These are phyloP conservation scores for Eupithecia exiguata DNA, from an alignment of 2,888 invertebrate species.

Conservation along the genomic window DNA sequence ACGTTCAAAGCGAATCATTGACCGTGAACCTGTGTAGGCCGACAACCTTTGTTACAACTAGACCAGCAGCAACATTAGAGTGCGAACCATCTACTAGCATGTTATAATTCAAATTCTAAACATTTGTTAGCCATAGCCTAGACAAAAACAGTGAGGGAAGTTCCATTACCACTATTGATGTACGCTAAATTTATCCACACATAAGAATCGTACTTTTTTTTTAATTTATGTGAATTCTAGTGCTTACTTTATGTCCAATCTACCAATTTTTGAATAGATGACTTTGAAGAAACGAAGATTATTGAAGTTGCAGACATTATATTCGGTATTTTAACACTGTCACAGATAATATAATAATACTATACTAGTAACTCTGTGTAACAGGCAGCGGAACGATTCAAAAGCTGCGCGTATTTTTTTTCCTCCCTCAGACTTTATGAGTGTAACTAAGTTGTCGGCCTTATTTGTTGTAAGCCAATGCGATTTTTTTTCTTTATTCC, in stretches of 20 bases:
- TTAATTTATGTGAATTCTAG: neutral
- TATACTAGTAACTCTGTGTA: too few species aligned
- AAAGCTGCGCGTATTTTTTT: neutral
- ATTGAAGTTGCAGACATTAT: neutral
- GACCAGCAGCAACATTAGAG: neutral
- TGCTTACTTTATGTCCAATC: neutral
- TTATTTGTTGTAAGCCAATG: slow-evolving; percentile 3
- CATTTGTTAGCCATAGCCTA: neutral
- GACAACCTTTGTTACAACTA: neutral
- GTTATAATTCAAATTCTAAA: neutral
- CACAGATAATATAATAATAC: too few species aligned
- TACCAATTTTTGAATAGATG: neutral
- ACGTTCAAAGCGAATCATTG: slow-evolving; percentile 6
- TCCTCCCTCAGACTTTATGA: neutral
- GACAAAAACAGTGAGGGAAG: neutral
- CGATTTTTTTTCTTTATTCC: neutral
- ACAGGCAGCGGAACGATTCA: neutral
- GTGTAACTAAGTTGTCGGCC: neutral
- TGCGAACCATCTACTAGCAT: neutral
- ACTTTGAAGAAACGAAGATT: neutral
- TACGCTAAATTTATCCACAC: neutral
- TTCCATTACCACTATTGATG: neutral
- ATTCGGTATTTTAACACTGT: neutral
- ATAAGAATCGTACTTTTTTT: neutral
- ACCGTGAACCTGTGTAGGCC: neutral